Percentiles rank a stretch among this genome's conserved stretches.
These are phyloP conservation scores for Hippoglossus hippoglossus DNA, from an alignment of 2,797 vertebrate species.

Conservation along the genomic window DNA sequence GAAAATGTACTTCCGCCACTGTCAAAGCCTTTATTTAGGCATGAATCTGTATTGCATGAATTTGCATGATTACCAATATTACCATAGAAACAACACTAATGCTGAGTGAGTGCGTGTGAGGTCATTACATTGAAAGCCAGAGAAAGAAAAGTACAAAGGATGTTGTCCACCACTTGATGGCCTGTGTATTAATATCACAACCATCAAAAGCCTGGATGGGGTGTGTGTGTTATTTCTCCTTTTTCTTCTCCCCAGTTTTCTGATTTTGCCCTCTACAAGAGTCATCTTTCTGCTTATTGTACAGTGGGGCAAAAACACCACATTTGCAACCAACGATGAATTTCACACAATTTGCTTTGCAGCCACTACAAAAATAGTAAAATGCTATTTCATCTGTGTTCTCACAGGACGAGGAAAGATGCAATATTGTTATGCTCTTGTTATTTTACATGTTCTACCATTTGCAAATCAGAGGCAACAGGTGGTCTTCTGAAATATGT, in stretches of 20 bases:
- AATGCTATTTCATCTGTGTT: conserved; percentile 10
- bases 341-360: conserved; percentile 9
- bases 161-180: conserved; percentile 72
- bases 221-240: not conserved
- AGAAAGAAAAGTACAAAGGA: conserved; percentile 77
- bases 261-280: not conserved
- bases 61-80: conserved; percentile 82
- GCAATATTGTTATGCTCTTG: conserved; percentile 2
- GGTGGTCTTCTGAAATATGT: conserved; percentile 4
- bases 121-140: conserved; percentile 75
- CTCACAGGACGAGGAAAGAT: conserved; percentile 9
- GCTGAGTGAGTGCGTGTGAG: conserved; percentile 66
- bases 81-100: conserved; percentile 80
- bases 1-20: conserved; percentile 56
- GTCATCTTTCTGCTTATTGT: not conserved
- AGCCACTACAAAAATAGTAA: not conserved
- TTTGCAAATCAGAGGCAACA: conserved; percentile 22
- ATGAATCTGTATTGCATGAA: conserved; percentile 76
- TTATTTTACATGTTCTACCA: conserved; percentile 10
- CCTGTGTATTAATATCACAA: conserved; percentile 69
- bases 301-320: not conserved
- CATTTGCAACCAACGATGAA: conserved; percentile 1
- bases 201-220: conserved; percentile 71
- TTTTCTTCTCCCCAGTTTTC: not conserved
- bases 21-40: conserved; percentile 79